Evolutionary conservation across 2,888 invertebrate species (phyloP).

Genomic region (Eumerus sabulonum): DNA sequence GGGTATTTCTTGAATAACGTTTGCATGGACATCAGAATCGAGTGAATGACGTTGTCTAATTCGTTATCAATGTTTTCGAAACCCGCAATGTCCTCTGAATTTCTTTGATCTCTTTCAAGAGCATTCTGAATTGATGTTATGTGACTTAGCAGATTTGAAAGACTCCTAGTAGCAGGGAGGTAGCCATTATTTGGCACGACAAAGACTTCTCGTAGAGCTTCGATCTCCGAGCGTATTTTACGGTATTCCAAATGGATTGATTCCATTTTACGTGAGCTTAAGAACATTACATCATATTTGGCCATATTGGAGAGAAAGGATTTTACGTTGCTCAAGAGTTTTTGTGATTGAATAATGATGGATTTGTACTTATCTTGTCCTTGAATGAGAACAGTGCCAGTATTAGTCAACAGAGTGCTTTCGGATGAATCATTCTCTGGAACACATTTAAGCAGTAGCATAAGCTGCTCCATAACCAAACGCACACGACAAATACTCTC

Average conservation of each 20-base stretch:
- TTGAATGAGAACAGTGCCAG: constrained; percentile 61
- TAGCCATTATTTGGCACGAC: constrained; percentile 57
- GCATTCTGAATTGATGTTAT: constrained; percentile 48
- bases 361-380: constrained; percentile 56
- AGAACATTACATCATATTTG: constrained; percentile 73
- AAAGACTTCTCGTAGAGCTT: constrained; percentile 39
- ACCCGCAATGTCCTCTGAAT: constrained; percentile 38
- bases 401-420: constrained; percentile 67
- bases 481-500: constrained; percentile 72
- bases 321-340: constrained; percentile 71
- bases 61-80: constrained; percentile 74
- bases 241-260: constrained; percentile 23
- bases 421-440: constrained; percentile 78
- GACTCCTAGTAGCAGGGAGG: constrained; percentile 73
- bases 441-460: constrained; percentile 83
- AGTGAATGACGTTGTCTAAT: constrained; percentile 80
- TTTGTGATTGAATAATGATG: constrained; percentile 68
- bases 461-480: constrained; percentile 84
- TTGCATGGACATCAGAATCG: constrained; percentile 81
- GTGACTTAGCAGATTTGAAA: constrained; percentile 70
- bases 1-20: constrained; percentile 81
- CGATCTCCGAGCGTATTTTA: constrained; percentile 22
- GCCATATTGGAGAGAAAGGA: constrained; percentile 71
- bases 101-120: constrained; percentile 1
- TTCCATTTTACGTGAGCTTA: constrained; percentile 71